Conservation (phyloP, 2,113 vertebrate genomes). For the Anarrhichthys ocellatus region DNA sequence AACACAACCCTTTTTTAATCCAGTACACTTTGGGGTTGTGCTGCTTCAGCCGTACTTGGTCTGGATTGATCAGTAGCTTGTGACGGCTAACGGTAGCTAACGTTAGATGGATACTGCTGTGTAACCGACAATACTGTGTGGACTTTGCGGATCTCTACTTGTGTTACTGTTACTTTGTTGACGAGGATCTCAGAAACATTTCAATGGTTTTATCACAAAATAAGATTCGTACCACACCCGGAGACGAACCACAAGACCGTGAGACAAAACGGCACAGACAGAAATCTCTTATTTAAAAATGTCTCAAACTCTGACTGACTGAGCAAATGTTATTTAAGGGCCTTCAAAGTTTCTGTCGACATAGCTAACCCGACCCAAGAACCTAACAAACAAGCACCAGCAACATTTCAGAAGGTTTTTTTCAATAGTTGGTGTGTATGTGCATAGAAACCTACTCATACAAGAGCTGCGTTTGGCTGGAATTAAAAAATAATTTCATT, state of each 20-base stretch:
- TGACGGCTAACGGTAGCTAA: neutral
- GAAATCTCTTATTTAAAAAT: neutral
- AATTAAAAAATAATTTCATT: neutral
- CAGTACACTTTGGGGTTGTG: neutral
- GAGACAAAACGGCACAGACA: neutral
- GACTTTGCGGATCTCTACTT: too few relatives aligned
- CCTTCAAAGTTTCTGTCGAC: neutral
- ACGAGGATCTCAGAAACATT: neutral
- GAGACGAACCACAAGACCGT: neutral
- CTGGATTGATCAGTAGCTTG: neutral
- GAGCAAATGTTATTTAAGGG: neutral
- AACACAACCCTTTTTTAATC: neutral
- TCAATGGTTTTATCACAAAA: neutral
- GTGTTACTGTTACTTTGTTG: too few relatives aligned
- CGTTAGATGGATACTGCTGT: neutral
- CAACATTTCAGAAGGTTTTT: conserved; percentile 2
- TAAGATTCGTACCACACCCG: neutral
- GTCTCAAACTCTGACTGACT: neutral
- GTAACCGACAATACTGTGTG: too few relatives aligned
- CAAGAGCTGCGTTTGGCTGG: neutral
- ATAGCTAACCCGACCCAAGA: neutral
- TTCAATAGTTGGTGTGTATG: neutral
- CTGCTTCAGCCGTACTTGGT: neutral
- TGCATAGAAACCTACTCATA: neutral
- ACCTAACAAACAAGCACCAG: neutral